Percentiles rank a stretch among this genome's conserved stretches.
phyloP scores from a whole-genome alignment of 2,888 invertebrate genomes.

The Polyommatus iphigenia region DNA sequence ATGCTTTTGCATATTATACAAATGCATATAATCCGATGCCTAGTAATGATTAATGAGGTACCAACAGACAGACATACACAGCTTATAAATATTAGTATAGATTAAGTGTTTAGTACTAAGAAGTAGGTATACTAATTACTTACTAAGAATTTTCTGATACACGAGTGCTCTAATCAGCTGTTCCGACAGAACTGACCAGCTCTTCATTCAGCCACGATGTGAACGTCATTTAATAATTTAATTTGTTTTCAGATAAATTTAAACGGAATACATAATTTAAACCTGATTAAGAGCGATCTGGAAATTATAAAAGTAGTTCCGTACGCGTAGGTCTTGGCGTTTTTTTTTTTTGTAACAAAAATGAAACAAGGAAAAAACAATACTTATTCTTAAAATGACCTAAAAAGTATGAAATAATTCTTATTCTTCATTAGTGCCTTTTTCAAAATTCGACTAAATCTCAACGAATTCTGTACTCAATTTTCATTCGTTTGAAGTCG shows the following conservation, averaged over 20 bases:
- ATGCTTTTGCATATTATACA: too few relatives aligned
- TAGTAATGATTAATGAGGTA: too few relatives aligned
- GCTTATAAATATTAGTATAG: not conserved
- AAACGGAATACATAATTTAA: not conserved
- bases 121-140: not conserved
- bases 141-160: not conserved
- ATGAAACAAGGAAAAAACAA: too few relatives aligned
- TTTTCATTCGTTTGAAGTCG: too few relatives aligned
- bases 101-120: not conserved
- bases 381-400: too few relatives aligned
- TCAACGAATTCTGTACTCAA: too few relatives aligned
- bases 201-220: not conserved
- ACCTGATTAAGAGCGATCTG: not conserved
- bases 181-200: not conserved
- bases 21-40: too few relatives aligned
- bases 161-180: not conserved
- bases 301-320: not conserved
- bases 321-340: not conserved
- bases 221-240: not conserved
- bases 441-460: too few relatives aligned
- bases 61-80: too few relatives aligned
- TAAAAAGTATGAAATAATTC: too few relatives aligned
- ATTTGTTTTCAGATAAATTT: slow-evolving; percentile 2
- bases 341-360: too few relatives aligned
- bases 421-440: too few relatives aligned